These are phyloP conservation scores for Laticauda laticaudata DNA, from an alignment of 2,113 vertebrate genomes.

Conservation along the genomic window DNA sequence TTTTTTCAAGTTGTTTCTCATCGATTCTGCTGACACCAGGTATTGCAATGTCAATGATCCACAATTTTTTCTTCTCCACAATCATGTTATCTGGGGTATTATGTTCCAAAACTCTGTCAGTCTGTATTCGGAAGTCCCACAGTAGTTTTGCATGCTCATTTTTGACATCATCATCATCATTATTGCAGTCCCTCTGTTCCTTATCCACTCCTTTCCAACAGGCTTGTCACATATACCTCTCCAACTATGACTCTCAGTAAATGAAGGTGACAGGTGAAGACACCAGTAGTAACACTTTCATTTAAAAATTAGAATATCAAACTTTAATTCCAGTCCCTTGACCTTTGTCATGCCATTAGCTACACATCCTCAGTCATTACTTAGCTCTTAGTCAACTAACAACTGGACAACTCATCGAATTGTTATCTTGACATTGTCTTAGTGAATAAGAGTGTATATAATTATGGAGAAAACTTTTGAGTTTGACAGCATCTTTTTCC, in stretches of 20 bases:
- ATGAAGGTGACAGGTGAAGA: background rate
- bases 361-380: background rate
- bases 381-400: slow-evolving; percentile 10
- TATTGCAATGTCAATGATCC: too few species aligned
- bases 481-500: background rate
- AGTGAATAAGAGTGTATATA: background rate
- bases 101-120: too few species aligned
- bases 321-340: background rate
- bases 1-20: too few species aligned
- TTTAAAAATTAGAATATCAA: slow-evolving; percentile 9
- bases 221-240: background rate
- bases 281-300: background rate
- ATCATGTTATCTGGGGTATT: too few species aligned
- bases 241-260: background rate
- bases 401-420: slow-evolving; percentile 2
- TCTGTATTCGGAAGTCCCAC: too few species aligned
- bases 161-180: too few species aligned
- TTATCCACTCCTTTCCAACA: background rate
- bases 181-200: background rate
- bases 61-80: too few species aligned
- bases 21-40: too few species aligned
- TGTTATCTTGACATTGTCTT: background rate
- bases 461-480: background rate
- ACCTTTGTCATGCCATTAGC: slow-evolving; percentile 25
- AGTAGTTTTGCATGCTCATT: too few species aligned